phyloP scores from a whole-genome alignment of 2,888 invertebrate species.

The Clunio marinus region DNA sequence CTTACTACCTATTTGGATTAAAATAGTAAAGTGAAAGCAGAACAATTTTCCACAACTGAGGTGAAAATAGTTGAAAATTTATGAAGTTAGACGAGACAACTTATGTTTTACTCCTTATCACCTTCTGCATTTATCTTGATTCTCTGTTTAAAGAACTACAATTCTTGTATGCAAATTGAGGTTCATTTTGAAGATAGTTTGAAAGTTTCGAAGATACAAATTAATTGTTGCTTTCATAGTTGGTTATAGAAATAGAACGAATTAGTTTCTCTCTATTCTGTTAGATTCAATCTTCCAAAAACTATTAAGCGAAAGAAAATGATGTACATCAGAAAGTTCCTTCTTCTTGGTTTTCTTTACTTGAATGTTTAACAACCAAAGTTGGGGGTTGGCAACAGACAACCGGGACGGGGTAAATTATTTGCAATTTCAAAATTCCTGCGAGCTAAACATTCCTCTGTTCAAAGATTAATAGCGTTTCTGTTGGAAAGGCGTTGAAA shows the following conservation, averaged over 20 bases:
- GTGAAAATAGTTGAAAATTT: slow-evolving; percentile 36
- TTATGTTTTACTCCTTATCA: slow-evolving; percentile 29
- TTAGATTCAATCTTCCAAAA: no score
- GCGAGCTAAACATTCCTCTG: slow-evolving; percentile 30
- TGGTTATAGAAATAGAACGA: no score
- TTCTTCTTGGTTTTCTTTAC: not conserved
- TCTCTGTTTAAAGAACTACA: no score
- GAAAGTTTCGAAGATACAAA: no score
- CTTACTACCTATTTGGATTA: not conserved
- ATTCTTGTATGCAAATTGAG: no score
- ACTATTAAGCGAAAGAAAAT: not conserved
- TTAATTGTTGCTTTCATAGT: no score
- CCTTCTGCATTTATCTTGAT: not conserved
- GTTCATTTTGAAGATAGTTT: no score
- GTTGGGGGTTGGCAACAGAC: slow-evolving; percentile 3
- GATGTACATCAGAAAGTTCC: not conserved
- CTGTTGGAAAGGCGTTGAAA: slow-evolving; percentile 34
- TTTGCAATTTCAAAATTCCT: slow-evolving; percentile 35
- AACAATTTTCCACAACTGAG: slow-evolving; percentile 29
- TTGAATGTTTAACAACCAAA: not conserved
- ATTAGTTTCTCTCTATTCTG: no score
- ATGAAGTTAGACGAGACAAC: slow-evolving; percentile 21
- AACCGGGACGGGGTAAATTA: not conserved
- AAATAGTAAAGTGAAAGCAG: not conserved
- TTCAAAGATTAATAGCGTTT: slow-evolving; percentile 37